Conservation (phyloP, 2,888 invertebrate species). For the Zaprionus lineosus region DNA sequence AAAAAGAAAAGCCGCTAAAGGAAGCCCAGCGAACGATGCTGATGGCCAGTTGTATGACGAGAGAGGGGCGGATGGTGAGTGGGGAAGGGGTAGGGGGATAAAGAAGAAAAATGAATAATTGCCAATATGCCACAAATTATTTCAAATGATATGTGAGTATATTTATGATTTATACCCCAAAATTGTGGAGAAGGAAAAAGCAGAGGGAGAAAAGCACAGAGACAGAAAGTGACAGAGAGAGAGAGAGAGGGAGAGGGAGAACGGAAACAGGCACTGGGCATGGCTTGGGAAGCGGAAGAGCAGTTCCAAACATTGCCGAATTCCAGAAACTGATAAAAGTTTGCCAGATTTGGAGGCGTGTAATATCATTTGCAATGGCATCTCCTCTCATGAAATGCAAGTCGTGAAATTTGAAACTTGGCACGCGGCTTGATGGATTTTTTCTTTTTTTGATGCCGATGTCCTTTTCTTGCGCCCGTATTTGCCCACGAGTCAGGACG, state of each 20-base stretch:
- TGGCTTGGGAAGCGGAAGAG: not conserved
- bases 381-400: slow-evolving; percentile 55
- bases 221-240: not conserved
- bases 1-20: not conserved
- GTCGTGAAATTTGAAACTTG: slow-evolving; percentile 69
- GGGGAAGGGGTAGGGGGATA: slow-evolving; percentile 1
- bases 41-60: too few relatives aligned
- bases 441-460: slow-evolving; percentile 20
- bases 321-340: slow-evolving; percentile 65
- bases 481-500: slow-evolving; percentile 61
- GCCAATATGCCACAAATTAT: slow-evolving; percentile 80
- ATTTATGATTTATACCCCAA: slow-evolving; percentile 71
- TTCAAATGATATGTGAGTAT: slow-evolving; percentile 79
- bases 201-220: not conserved
- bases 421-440: slow-evolving; percentile 66
- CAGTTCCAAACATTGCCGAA: too few relatives aligned
- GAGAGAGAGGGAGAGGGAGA: too few relatives aligned
- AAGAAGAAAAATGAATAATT: slow-evolving; percentile 72
- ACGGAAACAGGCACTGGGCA: too few relatives aligned
- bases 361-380: slow-evolving; percentile 50
- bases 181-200: not conserved
- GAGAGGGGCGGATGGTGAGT: not conserved
- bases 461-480: slow-evolving; percentile 23
- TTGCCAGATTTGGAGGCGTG: slow-evolving; percentile 70
- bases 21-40: not conserved